Base-by-base conservation (phyloP, 2,888 invertebrate species). In the Phaonia tiefii region DNA sequence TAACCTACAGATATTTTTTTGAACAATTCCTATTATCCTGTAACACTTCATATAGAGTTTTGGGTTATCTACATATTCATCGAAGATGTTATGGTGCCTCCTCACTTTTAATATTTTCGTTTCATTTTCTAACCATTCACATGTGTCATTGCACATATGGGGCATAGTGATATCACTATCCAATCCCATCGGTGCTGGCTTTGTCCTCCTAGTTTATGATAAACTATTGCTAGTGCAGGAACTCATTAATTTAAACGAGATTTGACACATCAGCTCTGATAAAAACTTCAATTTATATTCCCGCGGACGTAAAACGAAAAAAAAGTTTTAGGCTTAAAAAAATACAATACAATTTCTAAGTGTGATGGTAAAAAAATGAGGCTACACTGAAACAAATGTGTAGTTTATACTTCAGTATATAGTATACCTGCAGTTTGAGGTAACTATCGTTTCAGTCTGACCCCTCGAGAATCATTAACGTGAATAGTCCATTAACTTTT, bases 201-300 rank as follows among this genome's bases (percentile, higher is more conserved):
- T 51, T 67, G 15, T 56, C 22, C 20, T 69, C n/a, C 22, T 31
- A 31, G 49, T 11, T 49, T 39, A 49, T 37, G 37, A 49, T 42
- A 75, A 56, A 72, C 39, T 69, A 49, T 17, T 54, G 17, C 15
- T 22, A 63, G 71, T 31, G 22, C 65, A 69, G 72, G 86, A 89
- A 89, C 89, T 89, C 89, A 89, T 89, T 89, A 89, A 89, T 89
- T 89, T 89, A 89, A 89, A 89, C 88, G 89, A 89, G 89, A 86
- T 89, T 89, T 88, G 88, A 86, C 88, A 87, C 86, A 84, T 85
- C 67, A 78, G 87, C 87, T 86, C 86, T 89, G 88, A 87, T 87
- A 88, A 86, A 78, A 87, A 87, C 86, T 85, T 85, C 88, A 89
- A 89, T 89, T 89, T 89, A 88, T 89, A 89, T 88, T 89, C 88